These are phyloP conservation scores for Monochamus saltuarius DNA, from an alignment of 1,140 invertebrate genomes.

Conservation along the genomic window DNA sequence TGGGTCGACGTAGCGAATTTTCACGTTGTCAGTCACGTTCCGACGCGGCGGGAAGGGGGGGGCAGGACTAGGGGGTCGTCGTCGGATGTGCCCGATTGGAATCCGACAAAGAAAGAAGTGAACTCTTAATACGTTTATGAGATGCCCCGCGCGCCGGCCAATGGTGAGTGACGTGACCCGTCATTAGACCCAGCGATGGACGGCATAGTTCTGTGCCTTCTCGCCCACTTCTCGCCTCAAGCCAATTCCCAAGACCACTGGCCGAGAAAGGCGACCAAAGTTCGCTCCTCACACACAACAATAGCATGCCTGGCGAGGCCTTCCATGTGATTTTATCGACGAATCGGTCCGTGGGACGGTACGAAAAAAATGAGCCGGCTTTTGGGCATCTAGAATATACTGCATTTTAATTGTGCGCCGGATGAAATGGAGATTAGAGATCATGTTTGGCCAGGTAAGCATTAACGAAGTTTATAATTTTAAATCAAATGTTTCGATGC, in stretches of 20 bases:
- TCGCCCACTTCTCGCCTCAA: constrained; percentile 22
- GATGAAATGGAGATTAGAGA: too few species aligned
- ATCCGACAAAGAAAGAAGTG: constrained; percentile 36
- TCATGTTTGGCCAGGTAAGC: too few species aligned
- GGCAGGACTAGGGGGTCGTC: constrained; percentile 29
- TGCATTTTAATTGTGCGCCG: too few species aligned
- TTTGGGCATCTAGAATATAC: too few species aligned
- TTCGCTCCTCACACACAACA: too few species aligned
- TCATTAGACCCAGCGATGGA: constrained; percentile 38
- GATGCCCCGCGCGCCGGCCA: constrained; percentile 32
- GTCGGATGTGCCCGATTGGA: constrained; percentile 39
- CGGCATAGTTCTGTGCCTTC: constrained; percentile 24
- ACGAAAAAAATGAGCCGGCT: too few species aligned
- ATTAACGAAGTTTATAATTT: too few species aligned
- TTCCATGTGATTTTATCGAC: constrained; percentile 2
- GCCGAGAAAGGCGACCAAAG: too few species aligned
- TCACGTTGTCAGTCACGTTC: constrained; percentile 39
- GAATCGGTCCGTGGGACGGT: too few species aligned
- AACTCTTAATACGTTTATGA: constrained; percentile 38
- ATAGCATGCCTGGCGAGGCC: constrained; percentile 8
- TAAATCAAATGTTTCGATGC: too few species aligned
- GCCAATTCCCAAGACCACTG: constrained; percentile 33
- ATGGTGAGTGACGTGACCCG: constrained; percentile 44
- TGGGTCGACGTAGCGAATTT: constrained; percentile 37
- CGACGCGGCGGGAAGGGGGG: constrained; percentile 6